Percentiles rank a stretch among this genome's conserved stretches.
These are phyloP conservation scores for Parnassius glacialis DNA, from an alignment of 2,888 invertebrate species.

Conservation along the genomic window DNA sequence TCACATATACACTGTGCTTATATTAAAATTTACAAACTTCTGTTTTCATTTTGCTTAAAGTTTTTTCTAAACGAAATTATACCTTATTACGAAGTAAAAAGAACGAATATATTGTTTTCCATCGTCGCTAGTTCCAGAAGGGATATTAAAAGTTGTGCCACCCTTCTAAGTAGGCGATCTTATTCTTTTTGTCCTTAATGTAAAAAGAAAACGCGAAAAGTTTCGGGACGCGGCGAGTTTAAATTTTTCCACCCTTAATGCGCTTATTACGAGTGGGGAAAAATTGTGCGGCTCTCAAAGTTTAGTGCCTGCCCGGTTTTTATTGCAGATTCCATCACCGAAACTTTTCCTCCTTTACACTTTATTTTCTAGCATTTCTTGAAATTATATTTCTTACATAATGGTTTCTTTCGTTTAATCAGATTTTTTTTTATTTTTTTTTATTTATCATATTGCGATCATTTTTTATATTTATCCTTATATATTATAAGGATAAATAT, in stretches of 20 bases:
- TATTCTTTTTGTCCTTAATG: constrained; percentile 71
- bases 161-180: constrained; percentile 72
- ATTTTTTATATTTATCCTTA: too few species aligned
- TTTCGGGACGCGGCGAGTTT: constrained; percentile 68
- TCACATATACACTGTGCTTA: constrained; percentile 57
- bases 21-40: constrained; percentile 52
- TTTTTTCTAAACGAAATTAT: constrained; percentile 27
- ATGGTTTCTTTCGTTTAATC: too few species aligned
- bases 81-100: constrained; percentile 28
- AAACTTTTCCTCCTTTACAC: not conserved
- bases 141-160: constrained; percentile 75
- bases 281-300: constrained; percentile 50
- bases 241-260: constrained; percentile 75
- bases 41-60: constrained; percentile 31
- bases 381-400: too few species aligned
- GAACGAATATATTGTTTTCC: constrained; percentile 31
- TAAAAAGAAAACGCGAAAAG: constrained; percentile 77
- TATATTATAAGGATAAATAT: too few species aligned
- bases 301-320: constrained; percentile 27
- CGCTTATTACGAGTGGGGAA: constrained; percentile 75
- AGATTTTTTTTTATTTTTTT: too few species aligned
- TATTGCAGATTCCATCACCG: constrained; percentile 3
- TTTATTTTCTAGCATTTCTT: not conserved
- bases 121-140: constrained; percentile 31
- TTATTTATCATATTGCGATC: too few species aligned